Evolutionary conservation across 2,888 invertebrate genomes (phyloP).

Genomic region (Tortricodes alternella): DNA sequence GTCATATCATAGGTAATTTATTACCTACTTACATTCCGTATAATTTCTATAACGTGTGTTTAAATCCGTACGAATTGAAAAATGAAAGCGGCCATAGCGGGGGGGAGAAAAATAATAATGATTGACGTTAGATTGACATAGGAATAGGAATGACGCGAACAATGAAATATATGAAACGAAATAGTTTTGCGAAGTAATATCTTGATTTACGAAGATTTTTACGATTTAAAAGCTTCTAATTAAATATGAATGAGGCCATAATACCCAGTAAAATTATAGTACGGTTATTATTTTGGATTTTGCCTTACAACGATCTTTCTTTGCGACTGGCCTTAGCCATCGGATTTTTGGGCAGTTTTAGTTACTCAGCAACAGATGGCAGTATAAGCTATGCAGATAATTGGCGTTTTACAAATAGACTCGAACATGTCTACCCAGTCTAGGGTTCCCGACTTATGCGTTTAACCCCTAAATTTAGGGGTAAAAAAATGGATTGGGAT

Average conservation of each 20-base stretch:
- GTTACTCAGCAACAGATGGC: neutral
- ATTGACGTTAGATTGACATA: neutral
- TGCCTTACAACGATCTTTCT: neutral
- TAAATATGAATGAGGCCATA: too few relatives aligned
- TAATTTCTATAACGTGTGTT: too few relatives aligned
- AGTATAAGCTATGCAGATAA: neutral
- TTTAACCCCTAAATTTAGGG: too few relatives aligned
- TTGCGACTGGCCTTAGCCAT: neutral
- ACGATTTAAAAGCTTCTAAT: too few relatives aligned
- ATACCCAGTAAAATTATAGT: too few relatives aligned
- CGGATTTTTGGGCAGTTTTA: neutral
- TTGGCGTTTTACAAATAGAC: neutral
- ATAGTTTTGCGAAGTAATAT: too few relatives aligned
- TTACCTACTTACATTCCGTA: neutral
- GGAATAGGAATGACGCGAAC: too few relatives aligned
- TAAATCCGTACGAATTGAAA: too few relatives aligned
- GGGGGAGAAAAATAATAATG: neutral
- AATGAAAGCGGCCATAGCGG: too few relatives aligned
- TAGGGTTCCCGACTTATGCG: too few relatives aligned
- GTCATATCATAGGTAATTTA: neutral
- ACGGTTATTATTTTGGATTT: neutral
- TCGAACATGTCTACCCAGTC: neutral
- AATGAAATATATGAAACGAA: neutral
- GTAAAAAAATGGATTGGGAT: neutral
- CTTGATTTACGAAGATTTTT: too few relatives aligned